phyloP scores from a whole-genome alignment of 2,113 vertebrate species.

The Corapipo altera region DNA sequence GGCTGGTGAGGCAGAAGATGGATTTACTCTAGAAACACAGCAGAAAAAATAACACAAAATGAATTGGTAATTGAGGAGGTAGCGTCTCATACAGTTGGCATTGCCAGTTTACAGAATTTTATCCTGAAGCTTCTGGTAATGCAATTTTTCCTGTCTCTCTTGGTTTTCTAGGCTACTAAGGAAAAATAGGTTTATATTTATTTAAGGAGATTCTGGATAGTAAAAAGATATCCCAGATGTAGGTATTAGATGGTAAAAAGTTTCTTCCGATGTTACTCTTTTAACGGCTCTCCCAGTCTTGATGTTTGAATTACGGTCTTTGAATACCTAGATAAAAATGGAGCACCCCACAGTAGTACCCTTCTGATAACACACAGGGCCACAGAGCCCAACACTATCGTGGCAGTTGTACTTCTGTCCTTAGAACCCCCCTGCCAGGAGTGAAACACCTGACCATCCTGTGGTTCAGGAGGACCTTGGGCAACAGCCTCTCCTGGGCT shows the following conservation, averaged over 20 bases:
- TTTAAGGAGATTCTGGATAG: neutral
- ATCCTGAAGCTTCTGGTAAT: neutral
- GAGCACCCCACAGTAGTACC: neutral
- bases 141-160: neutral
- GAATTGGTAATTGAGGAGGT: neutral
- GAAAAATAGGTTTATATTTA: neutral
- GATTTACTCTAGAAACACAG: slow-evolving; percentile 12
- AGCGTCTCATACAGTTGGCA: neutral
- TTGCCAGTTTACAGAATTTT: neutral
- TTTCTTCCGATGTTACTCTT: neutral
- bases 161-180: neutral
- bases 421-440: neutral
- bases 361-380: neutral
- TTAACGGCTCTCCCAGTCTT: neutral
- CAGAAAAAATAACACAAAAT: neutral
- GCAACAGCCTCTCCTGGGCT: neutral
- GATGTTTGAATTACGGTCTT: neutral
- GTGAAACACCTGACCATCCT: neutral
- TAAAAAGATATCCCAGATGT: neutral
- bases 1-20: neutral
- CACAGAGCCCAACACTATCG: fast-evolving
- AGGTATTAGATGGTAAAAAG: neutral
- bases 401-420: neutral
- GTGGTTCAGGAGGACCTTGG: neutral
- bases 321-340: neutral